Evolutionary conservation across 2,888 invertebrate species (phyloP).

Genomic region (Drosophila melanosoma): DNA sequence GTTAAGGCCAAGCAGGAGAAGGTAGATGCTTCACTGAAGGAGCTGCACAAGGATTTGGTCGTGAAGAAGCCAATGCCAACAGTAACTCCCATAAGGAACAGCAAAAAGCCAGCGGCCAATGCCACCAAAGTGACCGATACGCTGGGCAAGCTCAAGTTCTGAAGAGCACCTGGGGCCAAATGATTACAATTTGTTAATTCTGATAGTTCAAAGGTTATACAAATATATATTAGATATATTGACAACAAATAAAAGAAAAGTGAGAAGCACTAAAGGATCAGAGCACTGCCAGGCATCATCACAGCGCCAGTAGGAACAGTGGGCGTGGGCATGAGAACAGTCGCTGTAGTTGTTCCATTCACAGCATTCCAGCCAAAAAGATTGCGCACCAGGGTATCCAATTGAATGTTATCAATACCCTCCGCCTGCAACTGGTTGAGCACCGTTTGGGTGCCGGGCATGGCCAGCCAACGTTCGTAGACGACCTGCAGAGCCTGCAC

Average conservation of each 20-base stretch:
- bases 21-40: constrained; percentile 82
- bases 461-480: constrained; percentile 77
- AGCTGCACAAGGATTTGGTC: constrained; percentile 84
- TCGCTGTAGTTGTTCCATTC: background rate
- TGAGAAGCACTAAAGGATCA: constrained; percentile 14
- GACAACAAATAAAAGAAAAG: constrained; percentile 6
- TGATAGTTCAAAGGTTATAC: constrained; percentile 46
- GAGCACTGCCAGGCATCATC: constrained; percentile 34
- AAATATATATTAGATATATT: constrained; percentile 65
- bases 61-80: constrained; percentile 80
- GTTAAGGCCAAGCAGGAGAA: constrained; percentile 83
- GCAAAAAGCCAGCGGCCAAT: constrained; percentile 77
- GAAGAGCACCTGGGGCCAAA: constrained; percentile 25
- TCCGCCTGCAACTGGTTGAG: constrained; percentile 62
- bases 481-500: constrained; percentile 64
- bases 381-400: constrained; percentile 78
- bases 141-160: constrained; percentile 82
- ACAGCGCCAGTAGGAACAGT: constrained; percentile 42
- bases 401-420: constrained; percentile 70
- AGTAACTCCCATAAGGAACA: constrained; percentile 69
- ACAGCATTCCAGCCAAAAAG: constrained; percentile 73
- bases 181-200: constrained; percentile 43
- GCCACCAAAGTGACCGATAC: constrained; percentile 80
- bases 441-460: constrained; percentile 65
- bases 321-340: background rate